Evolutionary conservation across 2,888 invertebrate genomes (phyloP).

Genomic region (Desoria tigrina): DNA sequence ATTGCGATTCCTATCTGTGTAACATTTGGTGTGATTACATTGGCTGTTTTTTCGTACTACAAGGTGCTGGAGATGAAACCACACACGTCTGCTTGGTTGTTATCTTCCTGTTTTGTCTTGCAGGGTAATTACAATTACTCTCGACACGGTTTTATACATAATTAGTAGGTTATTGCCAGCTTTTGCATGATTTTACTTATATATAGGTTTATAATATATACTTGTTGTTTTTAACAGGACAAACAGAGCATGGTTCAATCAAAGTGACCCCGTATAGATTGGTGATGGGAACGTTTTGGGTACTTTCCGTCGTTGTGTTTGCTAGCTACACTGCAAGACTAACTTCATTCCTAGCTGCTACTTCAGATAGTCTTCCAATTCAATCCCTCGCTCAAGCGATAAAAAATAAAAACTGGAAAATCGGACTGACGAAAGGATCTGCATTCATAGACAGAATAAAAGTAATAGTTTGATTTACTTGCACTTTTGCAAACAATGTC

Average conservation of each 20-base stretch:
- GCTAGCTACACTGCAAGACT: slow-evolving; percentile 49
- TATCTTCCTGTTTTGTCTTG: slow-evolving; percentile 47
- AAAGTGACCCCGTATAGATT: slow-evolving; percentile 44
- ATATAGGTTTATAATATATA: neutral
- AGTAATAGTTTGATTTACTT: slow-evolving; percentile 34
- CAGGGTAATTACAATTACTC: slow-evolving; percentile 36
- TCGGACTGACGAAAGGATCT: slow-evolving; percentile 47
- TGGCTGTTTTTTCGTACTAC: slow-evolving; percentile 38
- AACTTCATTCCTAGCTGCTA: slow-evolving; percentile 49
- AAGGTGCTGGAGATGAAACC: slow-evolving; percentile 37
- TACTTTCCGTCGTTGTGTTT: slow-evolving; percentile 47
- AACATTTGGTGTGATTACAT: slow-evolving; percentile 38
- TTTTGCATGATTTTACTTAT: neutral
- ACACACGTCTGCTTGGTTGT: slow-evolving; percentile 39
- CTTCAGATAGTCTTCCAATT: slow-evolving; percentile 42
- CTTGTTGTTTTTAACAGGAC: slow-evolving; percentile 31
- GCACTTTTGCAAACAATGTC: neutral
- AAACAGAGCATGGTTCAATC: slow-evolving; percentile 43
- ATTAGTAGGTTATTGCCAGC: neutral
- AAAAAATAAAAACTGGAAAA: slow-evolving; percentile 43
- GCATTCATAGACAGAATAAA: slow-evolving; percentile 48
- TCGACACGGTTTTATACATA: neutral
- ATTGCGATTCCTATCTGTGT: slow-evolving; percentile 39
- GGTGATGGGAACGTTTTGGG: slow-evolving; percentile 48
- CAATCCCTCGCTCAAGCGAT: slow-evolving; percentile 46